Conservation (phyloP, 2,113 vertebrate genomes). For the Ardeotis arabs region DNA sequence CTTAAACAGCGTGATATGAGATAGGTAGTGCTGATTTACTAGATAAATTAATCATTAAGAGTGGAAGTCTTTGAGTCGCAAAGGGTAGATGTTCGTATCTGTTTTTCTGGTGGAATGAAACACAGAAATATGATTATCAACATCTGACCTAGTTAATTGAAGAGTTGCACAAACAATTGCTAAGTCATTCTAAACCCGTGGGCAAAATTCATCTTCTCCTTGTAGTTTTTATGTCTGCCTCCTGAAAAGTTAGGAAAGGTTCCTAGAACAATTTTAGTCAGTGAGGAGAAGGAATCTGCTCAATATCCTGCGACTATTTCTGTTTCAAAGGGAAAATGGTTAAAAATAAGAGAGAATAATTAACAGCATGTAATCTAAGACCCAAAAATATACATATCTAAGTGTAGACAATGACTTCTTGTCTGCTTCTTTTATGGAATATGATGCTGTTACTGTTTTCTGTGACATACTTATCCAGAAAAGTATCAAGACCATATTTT, state of each 20-base stretch:
- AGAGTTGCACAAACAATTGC: background rate
- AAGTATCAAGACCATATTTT: background rate
- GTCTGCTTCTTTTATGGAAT: background rate
- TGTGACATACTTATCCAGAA: background rate
- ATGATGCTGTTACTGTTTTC: background rate
- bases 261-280: background rate
- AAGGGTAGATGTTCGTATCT: background rate
- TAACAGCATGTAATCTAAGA: background rate
- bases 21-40: background rate
- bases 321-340: background rate
- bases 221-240: background rate
- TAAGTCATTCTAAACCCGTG: background rate
- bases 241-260: background rate
- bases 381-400: background rate
- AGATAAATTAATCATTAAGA: background rate
- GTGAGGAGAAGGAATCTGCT: background rate
- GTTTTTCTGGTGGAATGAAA: background rate
- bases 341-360: background rate
- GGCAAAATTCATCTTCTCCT: background rate
- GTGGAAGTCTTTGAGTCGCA: background rate
- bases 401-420: background rate
- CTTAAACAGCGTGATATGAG: background rate
- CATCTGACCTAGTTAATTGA: background rate
- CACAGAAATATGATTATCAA: background rate
- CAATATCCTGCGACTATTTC: background rate